A percentile compares a stretch with the other conserved stretches of the same genome.
These are phyloP conservation scores for Tragelaphus scriptus DNA, from an alignment of 2,113 vertebrate species.

Conservation along the genomic window DNA sequence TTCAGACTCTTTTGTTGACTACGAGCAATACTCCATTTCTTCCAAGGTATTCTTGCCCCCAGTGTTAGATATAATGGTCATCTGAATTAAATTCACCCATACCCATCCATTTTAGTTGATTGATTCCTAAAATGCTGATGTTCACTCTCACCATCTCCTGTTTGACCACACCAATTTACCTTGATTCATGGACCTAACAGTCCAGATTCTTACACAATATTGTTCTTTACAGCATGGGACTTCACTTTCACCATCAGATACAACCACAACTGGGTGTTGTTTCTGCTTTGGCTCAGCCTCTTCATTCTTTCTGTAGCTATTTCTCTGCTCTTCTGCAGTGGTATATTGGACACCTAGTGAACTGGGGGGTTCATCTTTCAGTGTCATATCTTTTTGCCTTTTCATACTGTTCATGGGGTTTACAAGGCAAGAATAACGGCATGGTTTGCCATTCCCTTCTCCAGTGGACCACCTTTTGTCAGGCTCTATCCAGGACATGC, in stretches of 20 bases:
- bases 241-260: not conserved
- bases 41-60: not conserved
- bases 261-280: not conserved
- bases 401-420: not conserved
- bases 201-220: not conserved
- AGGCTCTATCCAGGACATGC: not conserved
- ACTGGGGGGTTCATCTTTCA: not conserved
- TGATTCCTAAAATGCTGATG: not conserved
- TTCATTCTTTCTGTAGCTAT: not conserved
- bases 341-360: not conserved
- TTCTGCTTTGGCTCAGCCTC: not conserved
- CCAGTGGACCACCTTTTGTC: not conserved
- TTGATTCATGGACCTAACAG: not conserved
- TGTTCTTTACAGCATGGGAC: not conserved
- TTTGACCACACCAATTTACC: not conserved
- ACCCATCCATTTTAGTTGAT: not conserved
- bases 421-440: not conserved
- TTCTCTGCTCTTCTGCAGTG: not conserved
- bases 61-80: not conserved
- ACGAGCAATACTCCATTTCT: not conserved
- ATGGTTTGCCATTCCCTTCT: not conserved
- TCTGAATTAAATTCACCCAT: not conserved
- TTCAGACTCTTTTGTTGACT: not conserved
- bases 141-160: not conserved
- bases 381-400: not conserved